phyloP scores from a whole-genome alignment of 1,140 invertebrate species.

The Magallana ariakensis region DNA sequence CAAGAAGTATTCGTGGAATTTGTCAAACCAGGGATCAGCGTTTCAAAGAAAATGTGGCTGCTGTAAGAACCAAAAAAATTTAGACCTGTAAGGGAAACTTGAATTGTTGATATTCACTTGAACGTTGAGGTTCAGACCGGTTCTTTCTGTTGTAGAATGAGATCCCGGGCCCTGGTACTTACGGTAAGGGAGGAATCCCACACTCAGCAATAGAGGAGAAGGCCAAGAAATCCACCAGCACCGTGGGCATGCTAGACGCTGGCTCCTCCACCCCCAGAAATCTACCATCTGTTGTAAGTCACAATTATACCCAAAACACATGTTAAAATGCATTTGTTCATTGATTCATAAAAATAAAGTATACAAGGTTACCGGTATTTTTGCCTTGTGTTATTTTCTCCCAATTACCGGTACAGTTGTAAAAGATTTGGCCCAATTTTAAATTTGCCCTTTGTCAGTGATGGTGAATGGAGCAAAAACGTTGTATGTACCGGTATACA shows the following conservation, averaged over 20 bases:
- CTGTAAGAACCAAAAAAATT: not conserved
- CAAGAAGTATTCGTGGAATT: slow-evolving; percentile 73
- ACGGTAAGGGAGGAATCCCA: slow-evolving; percentile 77
- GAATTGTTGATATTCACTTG: not conserved
- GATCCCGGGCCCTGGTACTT: slow-evolving; percentile 78
- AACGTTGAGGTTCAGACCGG: too few species aligned
- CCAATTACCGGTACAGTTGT: too few species aligned
- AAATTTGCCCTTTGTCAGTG: too few species aligned
- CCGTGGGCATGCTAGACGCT: slow-evolving; percentile 74
- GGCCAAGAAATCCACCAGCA: slow-evolving; percentile 69
- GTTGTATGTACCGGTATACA: too few species aligned
- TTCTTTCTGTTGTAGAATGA: slow-evolving; percentile 59
- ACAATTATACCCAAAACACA: too few species aligned
- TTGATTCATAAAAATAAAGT: too few species aligned
- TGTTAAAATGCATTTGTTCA: too few species aligned
- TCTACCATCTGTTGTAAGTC: slow-evolving; percentile 65
- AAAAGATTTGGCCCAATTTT: too few species aligned
- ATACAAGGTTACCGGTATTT: too few species aligned
- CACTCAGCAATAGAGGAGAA: slow-evolving; percentile 73
- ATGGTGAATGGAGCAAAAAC: too few species aligned
- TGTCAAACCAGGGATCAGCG: slow-evolving; percentile 70
- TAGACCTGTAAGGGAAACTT: not conserved
- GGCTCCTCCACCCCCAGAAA: slow-evolving; percentile 67
- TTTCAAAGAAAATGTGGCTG: slow-evolving; percentile 66
- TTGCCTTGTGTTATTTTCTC: too few species aligned